phyloP scores from a whole-genome alignment of 2,797 vertebrate genomes.

The Psittacula derbiana region DNA sequence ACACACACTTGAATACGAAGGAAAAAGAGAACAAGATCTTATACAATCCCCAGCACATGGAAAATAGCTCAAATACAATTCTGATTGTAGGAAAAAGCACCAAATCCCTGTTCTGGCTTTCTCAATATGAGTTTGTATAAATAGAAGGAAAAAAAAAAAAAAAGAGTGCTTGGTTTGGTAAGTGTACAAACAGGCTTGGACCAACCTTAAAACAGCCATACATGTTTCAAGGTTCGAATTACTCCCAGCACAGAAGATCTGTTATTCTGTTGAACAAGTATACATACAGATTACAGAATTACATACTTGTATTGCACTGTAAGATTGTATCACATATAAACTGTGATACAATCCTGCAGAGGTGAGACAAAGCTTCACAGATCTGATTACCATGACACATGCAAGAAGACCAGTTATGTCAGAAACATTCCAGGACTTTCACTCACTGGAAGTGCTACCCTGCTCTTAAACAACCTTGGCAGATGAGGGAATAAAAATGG shows the following conservation, averaged over 20 bases:
- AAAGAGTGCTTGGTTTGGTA: not conserved
- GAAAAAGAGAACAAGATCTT: not conserved
- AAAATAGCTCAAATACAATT: not conserved
- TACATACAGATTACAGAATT: not conserved
- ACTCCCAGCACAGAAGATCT: not conserved
- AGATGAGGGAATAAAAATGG: not conserved
- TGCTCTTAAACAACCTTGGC: not conserved
- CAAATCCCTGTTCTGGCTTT: not conserved
- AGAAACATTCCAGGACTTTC: not conserved
- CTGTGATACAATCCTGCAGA: not conserved
- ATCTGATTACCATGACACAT: not conserved
- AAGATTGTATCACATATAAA: not conserved
- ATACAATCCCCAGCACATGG: not conserved
- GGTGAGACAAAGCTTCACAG: not conserved
- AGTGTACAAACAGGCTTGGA: not conserved
- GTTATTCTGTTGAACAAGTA: not conserved
- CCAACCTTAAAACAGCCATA: not conserved
- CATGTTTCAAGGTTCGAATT: not conserved
- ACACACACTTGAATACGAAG: not conserved
- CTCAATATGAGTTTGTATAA: not conserved
- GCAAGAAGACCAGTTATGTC: not conserved
- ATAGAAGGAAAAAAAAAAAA: not conserved
- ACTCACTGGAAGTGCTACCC: not conserved
- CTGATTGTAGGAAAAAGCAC: not conserved
- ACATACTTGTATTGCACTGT: not conserved